Evolutionary conservation across 2,888 invertebrate genomes (phyloP).

Genomic region (Heliconius hortense): DNA sequence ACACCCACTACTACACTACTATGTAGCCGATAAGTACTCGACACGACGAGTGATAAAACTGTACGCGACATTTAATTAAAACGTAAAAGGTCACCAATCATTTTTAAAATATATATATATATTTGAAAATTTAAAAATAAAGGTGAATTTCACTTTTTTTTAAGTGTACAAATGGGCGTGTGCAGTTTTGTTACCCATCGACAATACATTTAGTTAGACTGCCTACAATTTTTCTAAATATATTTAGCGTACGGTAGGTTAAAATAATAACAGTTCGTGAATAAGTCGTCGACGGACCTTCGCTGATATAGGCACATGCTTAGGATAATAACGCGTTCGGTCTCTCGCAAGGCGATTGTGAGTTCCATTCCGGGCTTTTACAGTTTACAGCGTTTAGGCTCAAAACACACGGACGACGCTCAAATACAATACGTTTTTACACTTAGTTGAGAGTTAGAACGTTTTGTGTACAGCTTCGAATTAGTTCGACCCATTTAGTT

Average conservation of each 20-base stretch:
- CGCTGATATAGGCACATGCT: conserved; percentile 14
- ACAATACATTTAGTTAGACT: conserved; percentile 68
- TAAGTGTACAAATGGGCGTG: conserved; percentile 2
- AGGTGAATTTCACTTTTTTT: neutral
- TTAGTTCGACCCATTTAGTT: conserved; percentile 54
- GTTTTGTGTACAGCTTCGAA: conserved; percentile 51
- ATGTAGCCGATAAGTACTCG: conserved; percentile 45
- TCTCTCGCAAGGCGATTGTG: conserved; percentile 23
- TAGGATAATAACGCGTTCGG: conserved; percentile 25
- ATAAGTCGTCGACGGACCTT: conserved; percentile 38
- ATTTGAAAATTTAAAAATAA: conserved; percentile 3
- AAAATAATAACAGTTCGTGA: conserved; percentile 46
- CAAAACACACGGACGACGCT: conserved; percentile 24
- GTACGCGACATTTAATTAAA: conserved; percentile 3
- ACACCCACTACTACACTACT: conserved; percentile 27
- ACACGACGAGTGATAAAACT: conserved; percentile 49
- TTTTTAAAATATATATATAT: neutral
- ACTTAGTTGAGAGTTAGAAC: conserved; percentile 51
- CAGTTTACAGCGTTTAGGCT: conserved; percentile 9
- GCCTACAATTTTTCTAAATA: conserved; percentile 65
- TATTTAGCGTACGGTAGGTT: conserved; percentile 70
- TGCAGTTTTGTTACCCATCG: conserved; percentile 58
- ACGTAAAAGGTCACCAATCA: neutral
- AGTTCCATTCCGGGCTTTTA: conserved; percentile 25
- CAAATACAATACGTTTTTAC: neutral